phyloP scores from a whole-genome alignment of 2,888 invertebrate species.

The Desoria tigrina region DNA sequence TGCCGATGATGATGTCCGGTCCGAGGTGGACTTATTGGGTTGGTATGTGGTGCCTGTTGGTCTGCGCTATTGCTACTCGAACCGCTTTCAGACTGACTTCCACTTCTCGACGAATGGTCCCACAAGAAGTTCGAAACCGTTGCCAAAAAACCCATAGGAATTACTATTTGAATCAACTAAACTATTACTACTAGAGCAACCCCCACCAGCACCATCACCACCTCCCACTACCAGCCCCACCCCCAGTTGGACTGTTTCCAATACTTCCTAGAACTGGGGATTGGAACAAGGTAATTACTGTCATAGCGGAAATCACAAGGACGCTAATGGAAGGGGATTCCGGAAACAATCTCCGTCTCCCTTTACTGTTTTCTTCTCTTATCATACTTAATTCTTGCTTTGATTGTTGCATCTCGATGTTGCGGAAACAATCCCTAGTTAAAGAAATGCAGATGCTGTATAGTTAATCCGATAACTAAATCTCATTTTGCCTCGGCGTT shows the following conservation, averaged over 20 bases:
- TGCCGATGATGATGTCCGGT: conserved; percentile 36
- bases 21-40: conserved; percentile 25
- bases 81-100: background rate
- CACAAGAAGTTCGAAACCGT: background rate
- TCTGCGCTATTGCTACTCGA: background rate
- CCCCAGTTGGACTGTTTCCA: conserved; percentile 4
- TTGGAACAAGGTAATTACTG: too few relatives aligned
- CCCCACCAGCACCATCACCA: conserved; percentile 1
- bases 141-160: conserved; percentile 3
- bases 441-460: too few relatives aligned
- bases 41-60: conserved; percentile 19
- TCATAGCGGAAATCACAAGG: too few relatives aligned
- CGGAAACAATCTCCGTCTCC: too few relatives aligned
- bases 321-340: too few relatives aligned
- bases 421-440: too few relatives aligned
- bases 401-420: too few relatives aligned
- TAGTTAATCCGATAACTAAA: too few relatives aligned
- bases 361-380: too few relatives aligned
- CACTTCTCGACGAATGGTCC: conserved; percentile 10
- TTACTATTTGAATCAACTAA: conserved; percentile 10
- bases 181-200: conserved; percentile 8
- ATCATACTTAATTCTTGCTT: too few relatives aligned
- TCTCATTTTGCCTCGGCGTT: too few relatives aligned
- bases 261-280: background rate
- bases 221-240: conserved; percentile 13